Base-by-base conservation (phyloP, 2,888 invertebrate species). In the Mycalesis mineus region DNA sequence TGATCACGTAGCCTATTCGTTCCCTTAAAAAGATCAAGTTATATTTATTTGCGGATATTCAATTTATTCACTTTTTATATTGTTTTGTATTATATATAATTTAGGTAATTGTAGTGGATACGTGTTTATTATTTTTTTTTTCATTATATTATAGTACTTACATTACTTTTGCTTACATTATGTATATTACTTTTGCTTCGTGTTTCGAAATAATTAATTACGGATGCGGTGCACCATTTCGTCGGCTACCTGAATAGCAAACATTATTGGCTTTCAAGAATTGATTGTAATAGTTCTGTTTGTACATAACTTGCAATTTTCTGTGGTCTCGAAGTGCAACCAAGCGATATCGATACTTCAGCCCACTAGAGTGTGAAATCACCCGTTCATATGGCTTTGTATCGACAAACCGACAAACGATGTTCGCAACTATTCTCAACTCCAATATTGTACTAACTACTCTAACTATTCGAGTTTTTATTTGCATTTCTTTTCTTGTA, bases 321-420 rank as follows among this genome's bases (percentile, higher is more conserved):
- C 71, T 80, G 84, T 78, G 85, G 85, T 83, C 78, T 76, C 69
- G 68, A 61, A 66, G 71, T 72, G 77, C 83, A 83, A 36, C 67
- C 71, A 68, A 71, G 80, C 84, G 79, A 62, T 62, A 64, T 65
- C 40, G 52, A 52, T 68, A 72, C 78, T 74, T 55, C 56, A 65
- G 73, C 40, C 76, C 81, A 82, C 77, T 84, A 77, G 77, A 76
- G 73, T 82, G 82, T 84, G 78, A 82, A 87, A 87, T 87, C 81
- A 85, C 75, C 79, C 81, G 75, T 76, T 75, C 70, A 67, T 65
- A 56, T 61, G 55, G 68, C 65, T 73, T 77, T 75, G 73, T 75
- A 53, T 58, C 45, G 49, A 64, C 65, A 70, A 62, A 73, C 87
- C 85, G 87, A 84, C 84, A 84, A 82, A 78, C 74, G 71, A 66